Percentiles rank a stretch among this genome's conserved stretches.
These are phyloP conservation scores for Temnothorax longispinosus DNA, from an alignment of 1,140 invertebrate species.

Conservation along the genomic window DNA sequence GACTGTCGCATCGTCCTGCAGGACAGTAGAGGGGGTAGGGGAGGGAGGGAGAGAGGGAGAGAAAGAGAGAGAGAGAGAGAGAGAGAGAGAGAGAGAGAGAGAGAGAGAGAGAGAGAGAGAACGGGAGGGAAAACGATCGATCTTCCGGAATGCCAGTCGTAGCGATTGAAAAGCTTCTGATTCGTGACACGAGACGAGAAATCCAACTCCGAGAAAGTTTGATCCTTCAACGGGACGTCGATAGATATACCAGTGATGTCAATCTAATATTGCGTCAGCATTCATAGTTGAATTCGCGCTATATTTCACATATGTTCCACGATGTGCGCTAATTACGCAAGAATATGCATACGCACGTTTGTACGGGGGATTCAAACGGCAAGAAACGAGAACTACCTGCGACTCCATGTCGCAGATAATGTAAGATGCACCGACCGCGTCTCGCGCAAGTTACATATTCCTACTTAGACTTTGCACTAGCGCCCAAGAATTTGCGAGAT, in stretches of 20 bases:
- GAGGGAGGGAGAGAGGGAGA: constrained; percentile 21
- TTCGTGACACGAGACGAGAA: constrained; percentile 70
- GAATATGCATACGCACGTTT: constrained; percentile 34
- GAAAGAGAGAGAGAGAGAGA: constrained; percentile 25
- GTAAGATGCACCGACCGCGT: constrained; percentile 57
- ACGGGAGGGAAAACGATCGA: constrained; percentile 61
- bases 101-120: constrained; percentile 44
- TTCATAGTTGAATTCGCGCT: background rate
- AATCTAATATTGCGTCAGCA: constrained; percentile 11
- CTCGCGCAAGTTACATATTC: constrained; percentile 52
- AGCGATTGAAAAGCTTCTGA: constrained; percentile 74
- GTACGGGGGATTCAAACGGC: constrained; percentile 24
- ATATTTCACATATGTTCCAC: background rate
- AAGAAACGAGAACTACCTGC: constrained; percentile 38
- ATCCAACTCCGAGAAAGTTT: constrained; percentile 51
- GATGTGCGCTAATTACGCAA: constrained; percentile 28
- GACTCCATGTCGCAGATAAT: constrained; percentile 53
- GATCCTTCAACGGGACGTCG: constrained; percentile 37
- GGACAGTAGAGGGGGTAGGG: constrained; percentile 43
- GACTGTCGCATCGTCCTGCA: constrained; percentile 69
- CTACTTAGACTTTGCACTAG: constrained; percentile 37
- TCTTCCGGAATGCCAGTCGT: constrained; percentile 72
- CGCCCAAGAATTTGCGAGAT: constrained; percentile 36
- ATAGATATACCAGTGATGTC: constrained; percentile 14
- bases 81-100: background rate